phyloP scores from a whole-genome alignment of 1,140 invertebrate genomes.

The Caenorhabditis brenneri region DNA sequence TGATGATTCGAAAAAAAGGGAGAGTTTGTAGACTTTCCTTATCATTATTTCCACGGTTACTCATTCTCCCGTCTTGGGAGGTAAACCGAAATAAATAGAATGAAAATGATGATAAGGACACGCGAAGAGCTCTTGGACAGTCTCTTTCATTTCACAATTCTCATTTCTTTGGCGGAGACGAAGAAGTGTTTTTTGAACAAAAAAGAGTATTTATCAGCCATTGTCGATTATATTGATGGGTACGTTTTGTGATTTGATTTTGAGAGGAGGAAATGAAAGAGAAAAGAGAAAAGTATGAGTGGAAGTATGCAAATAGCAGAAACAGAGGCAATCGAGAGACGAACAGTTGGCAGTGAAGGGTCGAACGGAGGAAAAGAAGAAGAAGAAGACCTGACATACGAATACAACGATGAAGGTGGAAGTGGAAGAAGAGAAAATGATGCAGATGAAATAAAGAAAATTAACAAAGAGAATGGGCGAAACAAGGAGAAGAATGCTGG shows the following conservation, averaged over 20 bases:
- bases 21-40: background rate
- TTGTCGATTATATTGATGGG: background rate
- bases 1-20: background rate
- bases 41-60: background rate
- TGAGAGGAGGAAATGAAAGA: background rate
- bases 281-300: background rate
- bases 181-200: background rate
- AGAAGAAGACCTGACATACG: background rate
- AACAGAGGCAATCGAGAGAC: background rate
- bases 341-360: conserved; percentile 22
- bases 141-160: background rate
- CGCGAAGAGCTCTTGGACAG: background rate
- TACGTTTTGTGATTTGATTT: background rate
- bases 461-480: background rate
- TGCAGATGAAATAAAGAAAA: background rate
- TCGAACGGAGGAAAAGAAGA: background rate
- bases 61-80: background rate
- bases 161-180: background rate
- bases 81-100: background rate
- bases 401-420: background rate
- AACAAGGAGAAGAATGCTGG: conserved; percentile 1
- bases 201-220: conserved; percentile 5
- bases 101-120: background rate
- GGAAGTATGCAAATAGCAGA: conserved; percentile 37
- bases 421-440: background rate